Evolutionary conservation across 2,888 invertebrate genomes (phyloP).

Genomic region (Cepaea hortensis): DNA sequence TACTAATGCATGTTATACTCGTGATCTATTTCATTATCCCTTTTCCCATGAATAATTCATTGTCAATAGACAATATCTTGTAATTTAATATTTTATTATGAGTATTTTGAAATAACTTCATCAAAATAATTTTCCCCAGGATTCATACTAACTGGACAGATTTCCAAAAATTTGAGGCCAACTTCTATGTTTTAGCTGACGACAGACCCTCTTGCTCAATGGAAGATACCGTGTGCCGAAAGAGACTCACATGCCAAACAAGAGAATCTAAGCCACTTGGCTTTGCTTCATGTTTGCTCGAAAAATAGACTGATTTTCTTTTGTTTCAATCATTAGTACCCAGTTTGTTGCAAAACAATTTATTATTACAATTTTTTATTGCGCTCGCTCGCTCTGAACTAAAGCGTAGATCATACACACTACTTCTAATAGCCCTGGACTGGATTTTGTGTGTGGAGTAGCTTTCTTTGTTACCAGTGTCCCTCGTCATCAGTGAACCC

Average conservation of each 20-base stretch:
- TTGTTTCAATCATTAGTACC: too few relatives aligned
- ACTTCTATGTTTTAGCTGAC: slow-evolving; percentile 1
- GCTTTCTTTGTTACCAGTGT: too few relatives aligned
- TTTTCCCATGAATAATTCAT: neutral
- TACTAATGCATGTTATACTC: too few relatives aligned
- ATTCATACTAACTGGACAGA: slow-evolving; percentile 30
- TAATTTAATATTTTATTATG: neutral
- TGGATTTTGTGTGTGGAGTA: too few relatives aligned
- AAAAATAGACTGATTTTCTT: neutral
- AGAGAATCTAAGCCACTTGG: slow-evolving; percentile 8
- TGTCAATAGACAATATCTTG: neutral
- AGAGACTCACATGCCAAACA: slow-evolving; percentile 26
- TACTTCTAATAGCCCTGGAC: too few relatives aligned
- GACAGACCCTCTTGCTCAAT: neutral
- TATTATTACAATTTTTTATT: neutral
- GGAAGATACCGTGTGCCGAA: neutral
- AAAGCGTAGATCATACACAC: too few relatives aligned
- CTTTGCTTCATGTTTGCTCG: slow-evolving; percentile 1
- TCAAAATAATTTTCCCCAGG: slow-evolving; percentile 5
- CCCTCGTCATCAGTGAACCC: too few relatives aligned
- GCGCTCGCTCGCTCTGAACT: too few relatives aligned
- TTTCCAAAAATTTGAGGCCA: slow-evolving; percentile 40
- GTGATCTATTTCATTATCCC: too few relatives aligned
- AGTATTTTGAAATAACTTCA: neutral
- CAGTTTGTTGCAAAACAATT: neutral